Base-by-base conservation (phyloP, 2,888 invertebrate genomes). In the Drosophila paracracens region DNA sequence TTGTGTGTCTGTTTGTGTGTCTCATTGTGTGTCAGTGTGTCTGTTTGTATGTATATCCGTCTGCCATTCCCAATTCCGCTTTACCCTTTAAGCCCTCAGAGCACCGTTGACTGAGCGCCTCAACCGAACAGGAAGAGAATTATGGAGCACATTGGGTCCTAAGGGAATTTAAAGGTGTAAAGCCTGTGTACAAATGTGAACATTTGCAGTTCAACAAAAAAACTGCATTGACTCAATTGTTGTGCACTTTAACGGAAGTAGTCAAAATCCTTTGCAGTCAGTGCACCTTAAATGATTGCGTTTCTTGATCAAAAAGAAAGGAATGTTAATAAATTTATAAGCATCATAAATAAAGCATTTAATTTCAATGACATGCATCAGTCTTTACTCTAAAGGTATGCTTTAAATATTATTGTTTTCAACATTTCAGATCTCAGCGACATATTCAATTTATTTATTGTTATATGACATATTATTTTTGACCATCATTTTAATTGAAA, bases 1-100 rank as follows among this genome's bases (percentile, higher is more conserved):
- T 11, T 33, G 33, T 33, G 4, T 43, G 43, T 43, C 13, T 35
- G 13, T 0, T 6, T 35, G 35, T 35, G 2, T 35, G 6, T 31
- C 10, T 31, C 0, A 4, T 4, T 35, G 13, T 35, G 0, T 5
- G 13, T 13, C 5, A 5, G 35, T 35, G 6, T 35, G 13, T 35
- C 1, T 46, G 21, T 46, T 0, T 43, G 7, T 21, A 6, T 43
- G 79, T 83, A 79, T 75, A 76, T 83, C 80, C 88, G 81, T 53
- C 75, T 80, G 63, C 64, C 74, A 76, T 79, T 76, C 57, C 58
- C 69, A 70, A 74, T 76, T 80, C 78, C 81, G 65, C 60, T 73
- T 36, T 64, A 21, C 7, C 21, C 52, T 10, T 27, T 11, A n/a
- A 18, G 51, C n/a, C 31, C 52, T 21, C 31, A 29, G 18, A 25